These are phyloP conservation scores for Abscondita cerata DNA, from an alignment of 2,888 invertebrate genomes.

Conservation along the genomic window DNA sequence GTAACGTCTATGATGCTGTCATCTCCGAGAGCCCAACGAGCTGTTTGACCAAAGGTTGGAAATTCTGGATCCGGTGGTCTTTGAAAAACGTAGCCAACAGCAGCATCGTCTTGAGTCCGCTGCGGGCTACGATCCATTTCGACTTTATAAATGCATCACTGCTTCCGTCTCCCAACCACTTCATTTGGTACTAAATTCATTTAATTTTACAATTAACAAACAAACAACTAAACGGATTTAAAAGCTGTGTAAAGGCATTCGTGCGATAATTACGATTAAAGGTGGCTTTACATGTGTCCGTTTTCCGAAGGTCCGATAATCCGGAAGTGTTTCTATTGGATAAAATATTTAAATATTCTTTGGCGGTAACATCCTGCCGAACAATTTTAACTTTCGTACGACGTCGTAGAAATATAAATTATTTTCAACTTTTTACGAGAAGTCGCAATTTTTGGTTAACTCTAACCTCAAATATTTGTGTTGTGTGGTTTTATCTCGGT, in stretches of 20 bases:
- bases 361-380: no score
- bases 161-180: constrained; percentile 76
- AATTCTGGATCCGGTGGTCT: constrained; percentile 83
- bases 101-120: constrained; percentile 87
- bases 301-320: no score
- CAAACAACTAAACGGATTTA: constrained; percentile 7
- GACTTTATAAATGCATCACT: constrained; percentile 68
- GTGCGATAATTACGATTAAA: not conserved
- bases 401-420: no score
- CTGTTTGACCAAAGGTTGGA: constrained; percentile 72
- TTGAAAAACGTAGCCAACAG: constrained; percentile 91
- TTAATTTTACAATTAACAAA: constrained; percentile 1
- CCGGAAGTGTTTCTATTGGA: no score
- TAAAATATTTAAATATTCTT: no score
- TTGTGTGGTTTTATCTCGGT: no score
- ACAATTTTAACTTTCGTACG: no score
- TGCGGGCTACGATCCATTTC: constrained; percentile 73
- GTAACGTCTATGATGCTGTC: constrained; percentile 87
- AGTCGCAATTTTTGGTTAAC: no score
- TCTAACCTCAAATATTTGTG: no score
- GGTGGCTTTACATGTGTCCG: no score
- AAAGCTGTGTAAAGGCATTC: not conserved
- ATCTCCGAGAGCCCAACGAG: constrained; percentile 89
- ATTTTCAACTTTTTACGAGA: no score
- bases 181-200: constrained; percentile 65